phyloP scores from a whole-genome alignment of 2,888 invertebrate species.

The Pristionchus arcanus region DNA sequence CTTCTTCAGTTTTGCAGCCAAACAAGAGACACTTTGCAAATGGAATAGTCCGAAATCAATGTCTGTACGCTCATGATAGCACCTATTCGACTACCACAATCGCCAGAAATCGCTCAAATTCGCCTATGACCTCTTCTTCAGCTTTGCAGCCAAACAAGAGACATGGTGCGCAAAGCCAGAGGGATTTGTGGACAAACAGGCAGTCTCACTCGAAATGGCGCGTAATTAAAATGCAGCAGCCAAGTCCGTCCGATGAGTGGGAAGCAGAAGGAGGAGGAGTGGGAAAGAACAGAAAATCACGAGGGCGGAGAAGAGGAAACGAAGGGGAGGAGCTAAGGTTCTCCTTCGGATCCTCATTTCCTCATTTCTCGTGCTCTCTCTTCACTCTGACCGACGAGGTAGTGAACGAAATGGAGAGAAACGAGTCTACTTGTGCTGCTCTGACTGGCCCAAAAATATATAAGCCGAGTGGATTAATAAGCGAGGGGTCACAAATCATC shows the following conservation, averaged over 20 bases:
- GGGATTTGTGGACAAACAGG: not conserved
- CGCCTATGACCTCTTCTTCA: not conserved
- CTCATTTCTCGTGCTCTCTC: not conserved
- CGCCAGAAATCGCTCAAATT: not conserved
- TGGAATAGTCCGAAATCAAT: too few species aligned
- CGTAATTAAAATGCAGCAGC: not conserved
- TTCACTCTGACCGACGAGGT: not conserved
- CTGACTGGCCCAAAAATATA: too few species aligned
- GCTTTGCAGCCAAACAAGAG: not conserved
- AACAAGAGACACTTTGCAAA: not conserved
- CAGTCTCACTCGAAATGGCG: not conserved
- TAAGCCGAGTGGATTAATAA: not conserved
- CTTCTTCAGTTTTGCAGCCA: not conserved
- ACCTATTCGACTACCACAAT: too few species aligned
- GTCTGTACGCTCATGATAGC: too few species aligned
- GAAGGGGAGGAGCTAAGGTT: not conserved
- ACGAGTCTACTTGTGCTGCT: too few species aligned
- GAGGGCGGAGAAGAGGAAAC: constrained; percentile 40
- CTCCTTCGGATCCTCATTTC: too few species aligned
- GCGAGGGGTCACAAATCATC: not conserved
- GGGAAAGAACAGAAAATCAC: constrained; percentile 49
- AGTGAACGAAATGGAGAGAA: not conserved
- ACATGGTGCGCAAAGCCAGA: not conserved
- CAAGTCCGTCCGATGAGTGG: not conserved
- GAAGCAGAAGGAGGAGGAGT: not conserved